Percentiles rank a stretch among this genome's conserved stretches.
Conservation (phyloP, 2,888 invertebrate genomes). For the Limnephilus marmoratus region DNA sequence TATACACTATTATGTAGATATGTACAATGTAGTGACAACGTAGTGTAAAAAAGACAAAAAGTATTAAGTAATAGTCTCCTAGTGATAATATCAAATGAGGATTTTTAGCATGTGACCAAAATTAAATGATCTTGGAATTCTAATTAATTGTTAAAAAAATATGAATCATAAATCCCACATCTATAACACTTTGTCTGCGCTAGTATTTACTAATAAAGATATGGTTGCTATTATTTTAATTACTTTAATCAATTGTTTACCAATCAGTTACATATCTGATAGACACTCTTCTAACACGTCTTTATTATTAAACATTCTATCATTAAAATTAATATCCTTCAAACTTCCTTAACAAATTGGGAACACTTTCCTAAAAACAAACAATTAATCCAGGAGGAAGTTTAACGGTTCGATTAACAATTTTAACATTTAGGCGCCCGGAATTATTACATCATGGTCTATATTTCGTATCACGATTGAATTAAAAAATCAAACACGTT, state of each 20-base stretch:
- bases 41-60: too few relatives aligned
- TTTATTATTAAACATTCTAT: neutral
- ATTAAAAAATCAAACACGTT: conserved; percentile 37
- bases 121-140: too few relatives aligned
- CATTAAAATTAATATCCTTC: neutral
- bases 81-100: too few relatives aligned
- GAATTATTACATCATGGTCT: conserved; percentile 33
- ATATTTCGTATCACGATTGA: conserved; percentile 43
- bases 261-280: neutral
- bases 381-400: conserved; percentile 16
- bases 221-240: too few relatives aligned
- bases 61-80: too few relatives aligned
- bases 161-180: too few relatives aligned
- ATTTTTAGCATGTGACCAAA: too few relatives aligned
- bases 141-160: too few relatives aligned
- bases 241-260: neutral
- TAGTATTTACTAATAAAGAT: too few relatives aligned
- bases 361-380: conserved; percentile 32
- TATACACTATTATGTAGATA: too few relatives aligned
- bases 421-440: conserved; percentile 14
- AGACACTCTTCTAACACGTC: neutral
- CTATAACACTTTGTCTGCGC: too few relatives aligned
- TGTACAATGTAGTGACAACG: too few relatives aligned
- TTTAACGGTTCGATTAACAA: conserved; percentile 13
- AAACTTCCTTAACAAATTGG: neutral